phyloP scores from a whole-genome alignment of 37 sponge, comb jelly and placozoan genomes.

The Axinella damicornis region DNA sequence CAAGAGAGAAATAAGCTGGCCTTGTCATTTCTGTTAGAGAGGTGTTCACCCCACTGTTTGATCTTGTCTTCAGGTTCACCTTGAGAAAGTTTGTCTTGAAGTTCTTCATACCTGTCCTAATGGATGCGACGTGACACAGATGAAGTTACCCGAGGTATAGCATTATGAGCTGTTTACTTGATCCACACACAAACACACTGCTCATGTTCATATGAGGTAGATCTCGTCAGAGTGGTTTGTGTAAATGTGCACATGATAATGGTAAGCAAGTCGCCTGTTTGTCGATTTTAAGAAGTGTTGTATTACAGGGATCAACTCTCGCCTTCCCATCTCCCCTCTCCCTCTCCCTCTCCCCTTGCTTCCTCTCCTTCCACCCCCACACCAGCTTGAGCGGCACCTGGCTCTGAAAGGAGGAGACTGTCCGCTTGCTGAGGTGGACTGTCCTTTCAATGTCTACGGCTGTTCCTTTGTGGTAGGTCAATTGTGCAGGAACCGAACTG shows the following conservation, averaged over 20 bases:
- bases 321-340: no score
- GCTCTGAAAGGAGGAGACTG: conserved; percentile 40
- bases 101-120: conserved; percentile 48
- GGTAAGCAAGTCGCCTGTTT: no score
- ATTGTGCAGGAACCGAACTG: no score
- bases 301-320: no score
- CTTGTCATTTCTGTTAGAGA: background rate
- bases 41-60: background rate
- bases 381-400: conserved; percentile 58
- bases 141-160: conserved; percentile 48
- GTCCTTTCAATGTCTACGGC: conserved; percentile 44
- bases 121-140: conserved; percentile 26
- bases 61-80: conserved; percentile 40
- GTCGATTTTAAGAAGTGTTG: no score
- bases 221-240: no score
- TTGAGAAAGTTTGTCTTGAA: conserved; percentile 45
- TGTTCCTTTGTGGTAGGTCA: conserved; percentile 61
- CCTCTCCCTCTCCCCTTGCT: no score
- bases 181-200: no score
- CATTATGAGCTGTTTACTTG: no score
- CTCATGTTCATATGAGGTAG: no score
- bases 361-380: no score
- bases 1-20: background rate
- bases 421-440: conserved; percentile 48
- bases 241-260: no score